These are phyloP conservation scores for Syngnathus scovelli DNA, from an alignment of 2,113 vertebrate species.

Conservation along the genomic window DNA sequence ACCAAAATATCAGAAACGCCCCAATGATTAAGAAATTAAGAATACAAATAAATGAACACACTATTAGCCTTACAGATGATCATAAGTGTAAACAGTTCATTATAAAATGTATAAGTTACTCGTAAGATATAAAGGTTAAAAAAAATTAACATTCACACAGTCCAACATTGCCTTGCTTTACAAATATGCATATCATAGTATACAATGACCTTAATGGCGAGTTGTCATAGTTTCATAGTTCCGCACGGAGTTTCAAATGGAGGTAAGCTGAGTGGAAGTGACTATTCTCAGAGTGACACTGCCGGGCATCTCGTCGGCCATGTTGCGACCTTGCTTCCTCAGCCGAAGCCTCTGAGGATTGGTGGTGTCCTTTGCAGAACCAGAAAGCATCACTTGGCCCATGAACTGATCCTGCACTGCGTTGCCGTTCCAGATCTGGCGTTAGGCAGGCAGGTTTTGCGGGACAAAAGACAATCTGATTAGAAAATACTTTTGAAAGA, in stretches of 20 bases:
- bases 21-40: background rate
- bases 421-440: conserved; percentile 85
- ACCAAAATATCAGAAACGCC: background rate
- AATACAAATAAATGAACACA: background rate
- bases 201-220: background rate
- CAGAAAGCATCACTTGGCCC: conserved; percentile 81
- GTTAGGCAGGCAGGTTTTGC: background rate
- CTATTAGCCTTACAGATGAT: background rate
- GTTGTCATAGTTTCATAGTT: conserved; percentile 4
- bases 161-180: background rate
- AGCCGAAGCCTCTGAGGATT: conserved; percentile 75
- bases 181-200: conserved; percentile 2
- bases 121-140: background rate
- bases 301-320: conserved; percentile 75
- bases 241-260: conserved; percentile 69
- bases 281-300: conserved; percentile 75
- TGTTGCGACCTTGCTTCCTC: conserved; percentile 62
- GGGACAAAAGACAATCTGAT: background rate
- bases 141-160: conserved; percentile 20
- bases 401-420: conserved; percentile 78
- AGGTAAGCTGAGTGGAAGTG: conserved; percentile 77
- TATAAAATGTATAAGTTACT: background rate
- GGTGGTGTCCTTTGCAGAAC: conserved; percentile 62
- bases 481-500: no score
- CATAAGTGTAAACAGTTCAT: background rate